These are phyloP conservation scores for Linurgus olivaceus DNA, from an alignment of 2,797 vertebrate species.

Conservation along the genomic window DNA sequence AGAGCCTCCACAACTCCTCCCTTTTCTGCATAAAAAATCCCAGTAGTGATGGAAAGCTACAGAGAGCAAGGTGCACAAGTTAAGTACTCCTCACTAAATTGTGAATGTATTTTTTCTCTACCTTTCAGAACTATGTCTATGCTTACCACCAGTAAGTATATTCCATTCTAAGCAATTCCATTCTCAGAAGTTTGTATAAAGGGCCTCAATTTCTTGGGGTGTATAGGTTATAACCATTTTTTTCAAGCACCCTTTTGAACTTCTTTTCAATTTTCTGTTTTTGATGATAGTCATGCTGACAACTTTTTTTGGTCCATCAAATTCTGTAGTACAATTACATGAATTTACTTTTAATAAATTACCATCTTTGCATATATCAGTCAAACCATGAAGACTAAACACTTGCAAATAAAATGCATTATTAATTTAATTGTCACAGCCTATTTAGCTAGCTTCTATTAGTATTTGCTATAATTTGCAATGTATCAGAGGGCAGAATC, in stretches of 20 bases:
- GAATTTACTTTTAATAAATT: constrained; percentile 99
- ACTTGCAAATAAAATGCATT: constrained; percentile 98
- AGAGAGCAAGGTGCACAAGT: background rate
- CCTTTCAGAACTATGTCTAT: background rate
- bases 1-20: background rate
- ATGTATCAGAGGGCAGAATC: constrained; percentile 70
- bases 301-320: constrained; percentile 97
- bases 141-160: constrained; percentile 8
- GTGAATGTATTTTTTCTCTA: background rate
- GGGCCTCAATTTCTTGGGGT: background rate
- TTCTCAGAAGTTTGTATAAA: constrained; percentile 35
- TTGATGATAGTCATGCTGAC: constrained; percentile 92
- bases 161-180: constrained; percentile 25
- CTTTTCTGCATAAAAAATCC: background rate
- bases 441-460: constrained; percentile 95
- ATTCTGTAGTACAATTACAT: constrained; percentile 90
- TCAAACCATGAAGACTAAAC: constrained; percentile 92
- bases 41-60: background rate
- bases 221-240: constrained; percentile 10
- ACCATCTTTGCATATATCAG: constrained; percentile 98
- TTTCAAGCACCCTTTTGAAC: constrained; percentile 64
- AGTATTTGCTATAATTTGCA: constrained; percentile 83
- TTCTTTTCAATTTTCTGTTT: constrained; percentile 75
- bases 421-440: constrained; percentile 98
- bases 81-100: background rate